Conservation (phyloP, 2,113 vertebrate genomes). For the Labeo catla region DNA sequence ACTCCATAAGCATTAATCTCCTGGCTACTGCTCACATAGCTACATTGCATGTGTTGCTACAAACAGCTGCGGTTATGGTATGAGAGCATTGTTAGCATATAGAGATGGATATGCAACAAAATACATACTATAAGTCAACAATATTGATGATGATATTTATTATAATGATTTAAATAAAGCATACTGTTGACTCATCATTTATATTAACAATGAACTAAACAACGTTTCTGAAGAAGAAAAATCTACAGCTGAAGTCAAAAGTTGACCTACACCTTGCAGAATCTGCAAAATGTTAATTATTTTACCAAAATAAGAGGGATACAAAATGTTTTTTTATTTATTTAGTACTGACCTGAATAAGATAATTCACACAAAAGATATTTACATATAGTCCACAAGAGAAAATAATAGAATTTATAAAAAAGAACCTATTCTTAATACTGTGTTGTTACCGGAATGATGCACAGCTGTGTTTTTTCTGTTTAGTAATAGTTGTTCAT, state of each 20-base stretch:
- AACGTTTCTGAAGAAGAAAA: neutral
- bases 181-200: neutral
- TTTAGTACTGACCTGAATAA: too few relatives aligned
- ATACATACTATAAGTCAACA: neutral
- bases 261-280: too few relatives aligned
- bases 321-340: too few relatives aligned
- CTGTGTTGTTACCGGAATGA: too few relatives aligned
- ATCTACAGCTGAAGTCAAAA: neutral
- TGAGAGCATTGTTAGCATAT: neutral
- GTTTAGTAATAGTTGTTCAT: too few relatives aligned
- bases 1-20: conserved; percentile 29
- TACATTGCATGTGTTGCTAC: neutral
- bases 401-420: too few relatives aligned
- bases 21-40: conserved; percentile 20
- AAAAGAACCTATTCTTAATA: too few relatives aligned
- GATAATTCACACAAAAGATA: too few relatives aligned
- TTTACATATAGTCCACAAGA: too few relatives aligned
- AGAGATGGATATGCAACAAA: neutral
- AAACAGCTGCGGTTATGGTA: neutral
- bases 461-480: too few relatives aligned
- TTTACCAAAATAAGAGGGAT: too few relatives aligned
- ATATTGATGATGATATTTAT: neutral
- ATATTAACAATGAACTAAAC: neutral
- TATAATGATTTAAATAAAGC: neutral
- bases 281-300: too few relatives aligned